These are phyloP conservation scores for Porites lobata DNA, from an alignment of 92 coral and sea anemone genomes.

Conservation along the genomic window DNA sequence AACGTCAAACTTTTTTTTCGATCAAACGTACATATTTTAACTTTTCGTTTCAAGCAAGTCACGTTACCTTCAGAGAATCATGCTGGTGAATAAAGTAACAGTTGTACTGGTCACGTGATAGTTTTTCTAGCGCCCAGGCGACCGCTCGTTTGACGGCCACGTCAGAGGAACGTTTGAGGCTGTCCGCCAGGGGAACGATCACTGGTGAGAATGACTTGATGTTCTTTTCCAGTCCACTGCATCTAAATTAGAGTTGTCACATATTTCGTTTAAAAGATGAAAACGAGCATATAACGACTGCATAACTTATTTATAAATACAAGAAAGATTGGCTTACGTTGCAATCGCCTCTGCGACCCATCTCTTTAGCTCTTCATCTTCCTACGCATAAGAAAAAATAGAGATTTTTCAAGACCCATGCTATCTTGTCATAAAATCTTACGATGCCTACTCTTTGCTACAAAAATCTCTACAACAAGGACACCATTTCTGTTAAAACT, in stretches of 20 bases:
- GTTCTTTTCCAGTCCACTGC: slow-evolving; percentile 87
- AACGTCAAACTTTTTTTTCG: no score
- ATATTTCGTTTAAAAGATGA: background rate
- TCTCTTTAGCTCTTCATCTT: slow-evolving; percentile 80
- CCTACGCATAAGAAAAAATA: slow-evolving; percentile 35
- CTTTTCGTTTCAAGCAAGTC: no score
- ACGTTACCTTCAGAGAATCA: slow-evolving; percentile 81
- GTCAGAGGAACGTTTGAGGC: slow-evolving; percentile 75
- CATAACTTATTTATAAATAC: background rate
- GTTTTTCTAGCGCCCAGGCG: slow-evolving; percentile 84
- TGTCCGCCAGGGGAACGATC: slow-evolving; percentile 88
- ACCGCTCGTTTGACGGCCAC: slow-evolving; percentile 82
- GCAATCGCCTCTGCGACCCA: slow-evolving; percentile 91
- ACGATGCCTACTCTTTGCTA: no score
- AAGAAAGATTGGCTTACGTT: slow-evolving; percentile 53
- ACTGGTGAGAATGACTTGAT: slow-evolving; percentile 81
- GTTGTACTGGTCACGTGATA: slow-evolving; percentile 85
- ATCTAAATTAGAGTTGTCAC: slow-evolving; percentile 54
- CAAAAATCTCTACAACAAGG: no score
- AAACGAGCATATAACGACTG: no score
- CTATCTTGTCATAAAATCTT: no score
- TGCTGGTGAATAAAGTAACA: slow-evolving; percentile 84
- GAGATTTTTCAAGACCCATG: no score
- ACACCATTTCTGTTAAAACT: no score
- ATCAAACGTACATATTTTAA: no score